Conservation (phyloP, 2,797 vertebrate genomes). For the Sebastes nivosus region DNA sequence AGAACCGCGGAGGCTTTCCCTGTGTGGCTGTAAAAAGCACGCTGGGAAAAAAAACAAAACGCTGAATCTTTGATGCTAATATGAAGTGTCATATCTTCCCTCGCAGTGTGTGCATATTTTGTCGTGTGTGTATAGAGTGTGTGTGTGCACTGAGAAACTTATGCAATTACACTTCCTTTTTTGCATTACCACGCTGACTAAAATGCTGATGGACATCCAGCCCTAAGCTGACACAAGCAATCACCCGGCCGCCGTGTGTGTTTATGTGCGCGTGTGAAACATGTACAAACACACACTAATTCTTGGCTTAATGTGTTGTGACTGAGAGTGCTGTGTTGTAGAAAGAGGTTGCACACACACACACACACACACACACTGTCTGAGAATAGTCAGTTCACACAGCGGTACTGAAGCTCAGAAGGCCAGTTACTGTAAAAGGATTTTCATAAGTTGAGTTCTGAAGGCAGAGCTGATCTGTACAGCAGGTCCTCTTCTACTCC, state of each 20-base stretch:
- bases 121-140: slow-evolving; percentile 51
- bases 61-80: slow-evolving; percentile 74
- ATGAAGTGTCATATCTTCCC: slow-evolving; percentile 66
- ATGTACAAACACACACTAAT: slow-evolving; percentile 45
- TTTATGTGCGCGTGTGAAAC: not conserved
- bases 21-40: slow-evolving; percentile 51
- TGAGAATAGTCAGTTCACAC: slow-evolving; percentile 56
- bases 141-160: slow-evolving; percentile 58
- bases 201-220: slow-evolving; percentile 65
- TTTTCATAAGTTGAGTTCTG: slow-evolving; percentile 64
- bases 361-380: slow-evolving; percentile 16
- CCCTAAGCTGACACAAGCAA: slow-evolving; percentile 67
- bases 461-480: slow-evolving; percentile 54
- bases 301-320: slow-evolving; percentile 52
- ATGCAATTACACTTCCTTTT: slow-evolving; percentile 65
- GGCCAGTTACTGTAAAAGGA: slow-evolving; percentile 57
- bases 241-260: slow-evolving; percentile 28
- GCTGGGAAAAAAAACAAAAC: slow-evolving; percentile 22
- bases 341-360: slow-evolving; percentile 6
- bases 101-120: slow-evolving; percentile 45
- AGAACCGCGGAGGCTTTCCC: slow-evolving; percentile 48
- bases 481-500: slow-evolving; percentile 41
- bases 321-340: slow-evolving; percentile 28
- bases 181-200: slow-evolving; percentile 41
- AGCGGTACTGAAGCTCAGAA: slow-evolving; percentile 35